Conservation (phyloP, 2,888 invertebrate genomes). For the Megaustenia siamemsis region DNA sequence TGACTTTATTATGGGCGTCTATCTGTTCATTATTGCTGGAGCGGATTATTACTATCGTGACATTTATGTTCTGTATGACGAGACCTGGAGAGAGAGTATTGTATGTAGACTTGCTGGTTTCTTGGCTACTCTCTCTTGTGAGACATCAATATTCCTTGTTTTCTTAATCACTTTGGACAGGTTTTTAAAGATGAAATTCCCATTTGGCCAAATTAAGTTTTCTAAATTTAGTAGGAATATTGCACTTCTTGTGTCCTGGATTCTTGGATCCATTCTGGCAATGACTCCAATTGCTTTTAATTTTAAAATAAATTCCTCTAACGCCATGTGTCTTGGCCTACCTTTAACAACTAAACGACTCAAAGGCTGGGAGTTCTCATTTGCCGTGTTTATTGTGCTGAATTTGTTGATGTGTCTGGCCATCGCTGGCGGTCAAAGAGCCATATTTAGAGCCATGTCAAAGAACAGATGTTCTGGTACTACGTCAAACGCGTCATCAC, state of each 20-base stretch:
- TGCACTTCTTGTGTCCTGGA: slow-evolving; percentile 65
- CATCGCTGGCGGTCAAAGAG: slow-evolving; percentile 72
- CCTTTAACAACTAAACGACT: not conserved
- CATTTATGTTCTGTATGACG: slow-evolving; percentile 67
- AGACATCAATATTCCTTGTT: slow-evolving; percentile 79
- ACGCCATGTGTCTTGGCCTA: slow-evolving; percentile 9
- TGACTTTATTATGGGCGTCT: slow-evolving; percentile 75
- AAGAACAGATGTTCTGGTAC: not conserved
- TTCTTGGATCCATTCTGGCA: not conserved
- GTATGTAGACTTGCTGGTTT: slow-evolving; percentile 79
- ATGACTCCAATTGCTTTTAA: not conserved
- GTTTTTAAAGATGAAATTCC: slow-evolving; percentile 83
- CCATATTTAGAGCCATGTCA: slow-evolving; percentile 67
- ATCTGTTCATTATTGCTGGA: slow-evolving; percentile 72
- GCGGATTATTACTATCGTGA: slow-evolving; percentile 72
- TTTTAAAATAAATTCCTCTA: not conserved
- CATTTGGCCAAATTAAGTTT: slow-evolving; percentile 77
- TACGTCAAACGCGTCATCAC: slow-evolving; percentile 13
- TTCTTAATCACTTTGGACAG: slow-evolving; percentile 84
- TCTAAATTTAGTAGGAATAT: slow-evolving; percentile 45
- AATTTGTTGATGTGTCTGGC: slow-evolving; percentile 72
- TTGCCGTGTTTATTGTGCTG: slow-evolving; percentile 66
- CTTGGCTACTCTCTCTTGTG: slow-evolving; percentile 77
- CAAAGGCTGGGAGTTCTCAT: not conserved
- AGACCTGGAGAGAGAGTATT: slow-evolving; percentile 74